Evolutionary conservation across 1,140 invertebrate species (phyloP).

Genomic region (Lasioglossum albipes): DNA sequence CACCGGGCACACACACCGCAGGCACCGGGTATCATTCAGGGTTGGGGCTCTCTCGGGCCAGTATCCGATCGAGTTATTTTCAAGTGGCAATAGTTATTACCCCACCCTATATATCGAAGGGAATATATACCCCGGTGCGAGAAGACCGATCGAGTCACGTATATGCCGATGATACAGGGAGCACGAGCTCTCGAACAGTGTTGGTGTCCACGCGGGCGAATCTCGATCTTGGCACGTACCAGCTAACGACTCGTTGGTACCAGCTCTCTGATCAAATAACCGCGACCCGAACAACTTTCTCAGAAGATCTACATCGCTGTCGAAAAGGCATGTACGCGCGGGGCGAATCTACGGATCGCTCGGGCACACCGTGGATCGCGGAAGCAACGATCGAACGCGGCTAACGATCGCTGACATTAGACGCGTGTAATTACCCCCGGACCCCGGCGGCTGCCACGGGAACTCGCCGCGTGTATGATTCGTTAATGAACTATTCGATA

Average conservation of each 20-base stretch:
- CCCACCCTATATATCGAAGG: slow-evolving; percentile 49
- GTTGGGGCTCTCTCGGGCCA: background rate
- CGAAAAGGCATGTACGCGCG: slow-evolving; percentile 29
- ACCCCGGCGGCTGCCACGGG: slow-evolving; percentile 2
- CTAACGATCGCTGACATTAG: slow-evolving; percentile 25
- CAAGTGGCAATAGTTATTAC: slow-evolving; percentile 47
- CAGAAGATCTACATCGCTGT: slow-evolving; percentile 40
- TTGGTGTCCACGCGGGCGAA: slow-evolving; percentile 43
- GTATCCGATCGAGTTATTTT: slow-evolving; percentile 38
- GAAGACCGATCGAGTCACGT: slow-evolving; percentile 34
- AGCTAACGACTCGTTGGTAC: slow-evolving; percentile 62
- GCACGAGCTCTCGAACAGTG: slow-evolving; percentile 4
- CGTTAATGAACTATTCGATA: slow-evolving; percentile 41
- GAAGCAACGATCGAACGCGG: slow-evolving; percentile 1
- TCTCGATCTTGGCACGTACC: slow-evolving; percentile 58
- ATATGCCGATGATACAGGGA: slow-evolving; percentile 33
- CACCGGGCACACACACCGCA: slow-evolving; percentile 5
- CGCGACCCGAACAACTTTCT: slow-evolving; percentile 56
- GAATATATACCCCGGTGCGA: slow-evolving; percentile 31
- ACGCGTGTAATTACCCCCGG: slow-evolving; percentile 12
- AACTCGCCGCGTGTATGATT: slow-evolving; percentile 32
- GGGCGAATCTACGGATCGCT: background rate
- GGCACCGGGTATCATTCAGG: slow-evolving; percentile 10
- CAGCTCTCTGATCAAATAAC: slow-evolving; percentile 62
- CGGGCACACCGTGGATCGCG: slow-evolving; percentile 5